phyloP scores from a whole-genome alignment of 2,888 invertebrate genomes.

The Dasypolia templi region DNA sequence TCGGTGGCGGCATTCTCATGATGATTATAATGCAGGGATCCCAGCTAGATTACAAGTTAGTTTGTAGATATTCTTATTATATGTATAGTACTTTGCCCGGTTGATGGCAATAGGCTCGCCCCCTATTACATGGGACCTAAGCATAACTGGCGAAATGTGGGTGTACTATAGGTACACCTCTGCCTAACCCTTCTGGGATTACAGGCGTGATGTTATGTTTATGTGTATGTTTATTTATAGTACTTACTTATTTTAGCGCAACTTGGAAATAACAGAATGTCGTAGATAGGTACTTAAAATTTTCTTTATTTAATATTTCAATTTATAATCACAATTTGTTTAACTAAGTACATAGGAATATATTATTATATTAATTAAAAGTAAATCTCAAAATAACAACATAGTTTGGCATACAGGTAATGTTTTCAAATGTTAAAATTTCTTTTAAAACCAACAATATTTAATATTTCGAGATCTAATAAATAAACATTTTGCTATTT shows the following conservation, averaged over 20 bases:
- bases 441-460: slow-evolving; percentile 75
- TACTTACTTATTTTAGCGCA: not conserved
- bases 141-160: no score
- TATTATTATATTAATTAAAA: slow-evolving; percentile 71
- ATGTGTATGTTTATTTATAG: no score
- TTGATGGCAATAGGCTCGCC: no score
- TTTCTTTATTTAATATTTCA: slow-evolving; percentile 73
- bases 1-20: slow-evolving; percentile 2
- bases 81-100: no score
- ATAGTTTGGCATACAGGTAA: slow-evolving; percentile 83
- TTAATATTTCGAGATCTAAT: slow-evolving; percentile 77
- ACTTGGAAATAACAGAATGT: not conserved
- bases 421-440: slow-evolving; percentile 73
- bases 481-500: slow-evolving; percentile 81
- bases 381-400: slow-evolving; percentile 87
- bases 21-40: not conserved
- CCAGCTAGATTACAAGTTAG: not conserved
- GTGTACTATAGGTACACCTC: no score
- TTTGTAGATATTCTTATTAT: not conserved
- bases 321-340: slow-evolving; percentile 69
- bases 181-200: no score
- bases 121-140: no score
- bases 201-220: no score
- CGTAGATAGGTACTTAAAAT: slow-evolving; percentile 55
- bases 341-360: slow-evolving; percentile 79